Percentiles rank a stretch among this genome's conserved stretches.
Evolutionary conservation across 2,888 invertebrate genomes (phyloP).

Genomic region (Rhodophaea formosa): DNA sequence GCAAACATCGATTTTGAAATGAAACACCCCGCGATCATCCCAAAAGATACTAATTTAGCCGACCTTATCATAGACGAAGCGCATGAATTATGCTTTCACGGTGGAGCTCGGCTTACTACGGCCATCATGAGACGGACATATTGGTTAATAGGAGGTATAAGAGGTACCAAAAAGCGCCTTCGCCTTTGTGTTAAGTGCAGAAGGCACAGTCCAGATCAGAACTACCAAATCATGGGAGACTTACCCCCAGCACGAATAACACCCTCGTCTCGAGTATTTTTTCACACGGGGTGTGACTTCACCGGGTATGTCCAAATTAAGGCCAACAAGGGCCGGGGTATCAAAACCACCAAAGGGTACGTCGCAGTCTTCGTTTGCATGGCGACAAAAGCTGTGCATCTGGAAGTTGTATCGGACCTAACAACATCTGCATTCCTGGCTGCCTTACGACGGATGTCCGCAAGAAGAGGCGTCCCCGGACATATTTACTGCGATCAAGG

Average conservation of each 20-base stretch:
- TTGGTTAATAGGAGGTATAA: conserved; percentile 31
- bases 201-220: background rate
- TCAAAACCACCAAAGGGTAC: conserved; percentile 1
- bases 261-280: background rate
- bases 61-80: no score
- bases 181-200: background rate
- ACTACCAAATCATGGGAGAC: background rate
- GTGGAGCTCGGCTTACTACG: background rate
- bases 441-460: conserved; percentile 32
- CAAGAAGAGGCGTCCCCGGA: conserved; percentile 30
- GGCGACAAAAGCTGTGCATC: conserved; percentile 24
- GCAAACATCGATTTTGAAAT: no score
- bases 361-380: conserved; percentile 2
- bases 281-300: background rate
- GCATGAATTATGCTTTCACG: background rate
- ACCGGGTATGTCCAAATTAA: background rate
- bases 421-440: conserved; percentile 32
- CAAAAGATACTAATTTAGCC: no score
- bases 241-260: background rate
- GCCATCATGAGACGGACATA: conserved; percentile 26
- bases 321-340: conserved; percentile 2
- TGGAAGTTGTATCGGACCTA: conserved; percentile 36
- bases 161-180: conserved; percentile 9
- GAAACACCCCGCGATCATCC: no score
- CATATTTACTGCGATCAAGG: conserved; percentile 36